These are phyloP conservation scores for Branchellion lobata DNA, from an alignment of 2,888 invertebrate genomes.

Conservation along the genomic window DNA sequence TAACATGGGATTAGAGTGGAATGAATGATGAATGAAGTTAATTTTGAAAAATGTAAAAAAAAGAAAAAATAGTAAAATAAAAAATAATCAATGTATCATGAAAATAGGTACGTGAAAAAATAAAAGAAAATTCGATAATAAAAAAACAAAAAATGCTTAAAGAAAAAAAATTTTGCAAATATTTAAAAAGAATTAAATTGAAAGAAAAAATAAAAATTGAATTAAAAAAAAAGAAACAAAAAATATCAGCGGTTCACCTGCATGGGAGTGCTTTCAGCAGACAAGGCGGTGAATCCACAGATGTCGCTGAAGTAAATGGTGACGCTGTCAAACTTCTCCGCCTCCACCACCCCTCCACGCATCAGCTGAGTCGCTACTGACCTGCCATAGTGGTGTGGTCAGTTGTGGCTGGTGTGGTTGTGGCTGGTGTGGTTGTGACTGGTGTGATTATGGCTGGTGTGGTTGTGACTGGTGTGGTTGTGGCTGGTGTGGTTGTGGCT, in stretches of 20 bases:
- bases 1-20: too few relatives aligned
- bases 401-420: not conserved
- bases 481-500: too few relatives aligned
- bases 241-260: slow-evolving; percentile 46
- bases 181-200: not conserved
- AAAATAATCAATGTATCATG: too few relatives aligned
- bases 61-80: too few relatives aligned
- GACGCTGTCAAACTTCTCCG: slow-evolving; percentile 64
- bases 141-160: not conserved
- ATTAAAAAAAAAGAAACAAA: not conserved
- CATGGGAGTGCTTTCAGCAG: slow-evolving; percentile 58
- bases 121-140: not conserved
- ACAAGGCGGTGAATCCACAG: slow-evolving; percentile 66
- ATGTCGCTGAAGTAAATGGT: slow-evolving; percentile 67
- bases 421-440: too few relatives aligned
- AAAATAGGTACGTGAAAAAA: too few relatives aligned
- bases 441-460: too few relatives aligned
- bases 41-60: too few relatives aligned
- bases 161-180: not conserved
- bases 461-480: too few relatives aligned
- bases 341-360: slow-evolving; percentile 64
- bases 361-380: slow-evolving; percentile 61
- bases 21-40: too few relatives aligned
- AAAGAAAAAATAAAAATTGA: not conserved
- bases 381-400: too few relatives aligned